A percentile compares a stretch with the other conserved stretches of the same genome.
Conservation (phyloP, 2,797 vertebrate genomes). For the Setipinna tenuifilis region DNA sequence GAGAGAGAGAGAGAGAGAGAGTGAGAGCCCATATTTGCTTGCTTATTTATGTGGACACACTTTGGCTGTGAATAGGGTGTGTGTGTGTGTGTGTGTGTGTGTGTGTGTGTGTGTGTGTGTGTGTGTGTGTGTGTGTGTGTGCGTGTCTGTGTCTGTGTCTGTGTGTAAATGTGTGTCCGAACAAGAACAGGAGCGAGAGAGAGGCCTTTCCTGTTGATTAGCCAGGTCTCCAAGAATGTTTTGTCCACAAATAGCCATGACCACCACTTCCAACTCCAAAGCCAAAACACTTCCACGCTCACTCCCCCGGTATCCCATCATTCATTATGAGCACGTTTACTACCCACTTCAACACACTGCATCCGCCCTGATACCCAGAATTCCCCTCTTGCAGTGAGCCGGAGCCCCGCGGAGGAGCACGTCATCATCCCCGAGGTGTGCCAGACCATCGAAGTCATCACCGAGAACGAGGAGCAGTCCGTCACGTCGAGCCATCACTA, state of each 20-base stretch:
- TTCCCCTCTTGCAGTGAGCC: conserved; percentile 71
- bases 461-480: conserved; percentile 93
- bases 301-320: too few species aligned
- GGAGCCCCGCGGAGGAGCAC: conserved; percentile 79
- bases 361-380: neutral
- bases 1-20: too few species aligned
- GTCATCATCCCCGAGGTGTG: conserved; percentile 94
- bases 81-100: neutral
- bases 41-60: neutral
- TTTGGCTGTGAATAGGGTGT: neutral
- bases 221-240: neutral
- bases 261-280: neutral
- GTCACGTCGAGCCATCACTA: conserved; percentile 91
- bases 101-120: neutral
- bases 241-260: neutral
- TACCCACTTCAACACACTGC: neutral
- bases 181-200: neutral
- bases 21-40: neutral
- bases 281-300: neutral
- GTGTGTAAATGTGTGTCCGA: neutral
- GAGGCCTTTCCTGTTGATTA: neutral
- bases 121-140: neutral
- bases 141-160: neutral
- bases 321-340: neutral
- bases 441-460: conserved; percentile 96